A percentile compares a stretch with the other conserved stretches of the same genome.
Evolutionary conservation across 2,888 invertebrate species (phyloP).

Genomic region (Oasisia sp.): DNA sequence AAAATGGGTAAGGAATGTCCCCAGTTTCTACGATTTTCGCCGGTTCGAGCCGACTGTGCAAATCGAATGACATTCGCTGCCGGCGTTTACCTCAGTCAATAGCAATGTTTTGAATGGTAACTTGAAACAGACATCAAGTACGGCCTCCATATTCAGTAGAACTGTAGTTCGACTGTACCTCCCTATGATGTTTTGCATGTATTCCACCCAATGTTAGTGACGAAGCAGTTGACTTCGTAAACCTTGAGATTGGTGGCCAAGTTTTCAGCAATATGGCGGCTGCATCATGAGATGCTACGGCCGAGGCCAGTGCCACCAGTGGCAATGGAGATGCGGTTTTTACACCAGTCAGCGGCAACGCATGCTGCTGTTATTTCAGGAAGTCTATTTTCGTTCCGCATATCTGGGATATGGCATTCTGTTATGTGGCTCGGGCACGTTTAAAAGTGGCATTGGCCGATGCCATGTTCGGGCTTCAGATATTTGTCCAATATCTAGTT

Average conservation of each 20-base stretch:
- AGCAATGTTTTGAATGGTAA: background rate
- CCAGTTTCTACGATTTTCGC: background rate
- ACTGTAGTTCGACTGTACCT: background rate
- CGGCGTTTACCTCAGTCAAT: background rate
- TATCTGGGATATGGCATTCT: constrained; percentile 3
- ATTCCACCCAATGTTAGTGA: background rate
- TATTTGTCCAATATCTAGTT: background rate
- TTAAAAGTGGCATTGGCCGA: background rate
- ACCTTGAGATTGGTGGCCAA: background rate
- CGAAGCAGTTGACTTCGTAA: background rate
- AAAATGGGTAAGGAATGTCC: background rate
- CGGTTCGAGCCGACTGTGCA: constrained; percentile 3
- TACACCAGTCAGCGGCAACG: background rate
- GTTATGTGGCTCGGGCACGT: background rate
- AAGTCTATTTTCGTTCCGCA: constrained; percentile 17
- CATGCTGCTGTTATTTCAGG: constrained; percentile 17
- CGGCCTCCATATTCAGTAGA: background rate
- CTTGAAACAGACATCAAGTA: background rate
- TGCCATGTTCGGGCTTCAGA: background rate
- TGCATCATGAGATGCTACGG: background rate
- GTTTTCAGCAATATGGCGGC: constrained; percentile 11
- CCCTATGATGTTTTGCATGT: background rate
- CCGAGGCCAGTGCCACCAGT: background rate
- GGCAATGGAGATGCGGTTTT: constrained; percentile 17
- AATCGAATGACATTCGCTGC: background rate